Evolutionary conservation across 2,797 vertebrate genomes (phyloP).

Genomic region (Falco peregrinus): DNA sequence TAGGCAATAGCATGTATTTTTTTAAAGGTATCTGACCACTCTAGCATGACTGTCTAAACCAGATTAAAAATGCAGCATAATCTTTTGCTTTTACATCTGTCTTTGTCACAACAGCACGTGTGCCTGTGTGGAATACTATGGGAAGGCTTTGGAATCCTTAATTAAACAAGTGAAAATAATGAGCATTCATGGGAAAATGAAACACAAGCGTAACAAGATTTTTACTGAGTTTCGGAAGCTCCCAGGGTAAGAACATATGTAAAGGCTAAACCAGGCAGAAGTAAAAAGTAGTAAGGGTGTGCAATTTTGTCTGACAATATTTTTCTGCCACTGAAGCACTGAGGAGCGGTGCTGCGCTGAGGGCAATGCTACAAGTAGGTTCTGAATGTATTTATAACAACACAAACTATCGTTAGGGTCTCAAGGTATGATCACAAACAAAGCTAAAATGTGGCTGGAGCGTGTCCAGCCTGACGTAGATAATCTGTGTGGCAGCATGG

Average conservation of each 20-base stretch:
- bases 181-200: conserved; percentile 98
- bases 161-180: conserved; percentile 82
- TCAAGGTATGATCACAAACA: not conserved
- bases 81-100: not conserved
- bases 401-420: not conserved
- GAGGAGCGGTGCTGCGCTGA: not conserved
- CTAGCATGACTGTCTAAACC: not conserved
- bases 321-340: rapidly evolving
- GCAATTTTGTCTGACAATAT: not conserved
- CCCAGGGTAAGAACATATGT: conserved; percentile 79
- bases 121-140: conserved; percentile 94
- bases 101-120: conserved; percentile 82
- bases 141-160: conserved; percentile 87
- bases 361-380: not conserved
- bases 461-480: too few relatives aligned
- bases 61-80: not conserved
- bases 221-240: conserved; percentile 87
- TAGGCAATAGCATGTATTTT: not conserved
- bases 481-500: not conserved
- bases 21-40: not conserved
- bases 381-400: not conserved
- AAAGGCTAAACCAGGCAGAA: not conserved
- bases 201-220: conserved; percentile 91
- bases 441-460: not conserved
- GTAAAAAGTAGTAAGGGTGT: rapidly evolving